phyloP scores from a whole-genome alignment of 1,140 invertebrate species.

The Homalodisca vitripennis region DNA sequence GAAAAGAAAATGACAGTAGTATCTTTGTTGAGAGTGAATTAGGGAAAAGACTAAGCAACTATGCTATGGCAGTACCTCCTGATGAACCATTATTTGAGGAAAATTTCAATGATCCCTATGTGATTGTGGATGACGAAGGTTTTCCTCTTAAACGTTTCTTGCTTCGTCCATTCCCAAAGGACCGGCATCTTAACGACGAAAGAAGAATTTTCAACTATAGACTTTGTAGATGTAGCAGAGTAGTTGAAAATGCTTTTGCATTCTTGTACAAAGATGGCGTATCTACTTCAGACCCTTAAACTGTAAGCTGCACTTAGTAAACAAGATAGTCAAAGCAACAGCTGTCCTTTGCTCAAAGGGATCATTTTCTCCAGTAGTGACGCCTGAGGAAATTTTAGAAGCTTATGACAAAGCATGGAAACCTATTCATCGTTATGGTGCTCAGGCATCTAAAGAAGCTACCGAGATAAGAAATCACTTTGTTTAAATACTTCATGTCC shows the following conservation, averaged over 20 bases:
- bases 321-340: constrained; percentile 11
- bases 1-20: too few species aligned
- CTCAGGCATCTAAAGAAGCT: constrained; percentile 13
- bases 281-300: constrained; percentile 8
- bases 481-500: constrained; percentile 20
- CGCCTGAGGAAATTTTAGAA: constrained; percentile 4
- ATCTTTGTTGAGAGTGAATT: too few species aligned
- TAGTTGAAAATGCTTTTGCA: constrained; percentile 50
- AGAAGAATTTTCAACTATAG: constrained; percentile 43
- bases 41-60: constrained; percentile 40
- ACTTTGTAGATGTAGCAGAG: constrained; percentile 37
- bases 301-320: not conserved
- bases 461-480: constrained; percentile 21
- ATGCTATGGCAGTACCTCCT: constrained; percentile 39
- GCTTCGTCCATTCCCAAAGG: constrained; percentile 38
- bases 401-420: constrained; percentile 2
- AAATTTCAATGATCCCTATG: constrained; percentile 41
- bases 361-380: not conserved
- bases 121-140: constrained; percentile 47
- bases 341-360: constrained; percentile 15
- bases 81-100: constrained; percentile 36
- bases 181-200: constrained; percentile 37
- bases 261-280: constrained; percentile 34
- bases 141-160: constrained; percentile 46
- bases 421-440: constrained; percentile 6